Percentiles rank a stretch among this genome's conserved stretches.
phyloP scores from a whole-genome alignment of 2,797 vertebrate genomes.

The Anas bahamensis region DNA sequence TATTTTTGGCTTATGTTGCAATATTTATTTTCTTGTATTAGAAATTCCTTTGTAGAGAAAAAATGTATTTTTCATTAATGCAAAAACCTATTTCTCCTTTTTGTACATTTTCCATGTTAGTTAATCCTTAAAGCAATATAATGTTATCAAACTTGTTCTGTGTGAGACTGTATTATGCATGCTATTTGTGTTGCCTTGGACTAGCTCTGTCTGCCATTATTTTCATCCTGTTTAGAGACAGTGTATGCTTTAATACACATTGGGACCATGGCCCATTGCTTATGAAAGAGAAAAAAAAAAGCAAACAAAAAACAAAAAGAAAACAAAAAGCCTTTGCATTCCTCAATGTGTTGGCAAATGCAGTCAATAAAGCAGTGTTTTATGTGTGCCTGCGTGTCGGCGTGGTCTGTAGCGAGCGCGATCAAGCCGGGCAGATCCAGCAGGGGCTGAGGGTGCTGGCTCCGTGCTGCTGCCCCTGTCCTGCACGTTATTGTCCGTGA shows the following conservation, averaged over 20 bases:
- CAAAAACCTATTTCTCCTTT: slow-evolving; percentile 99
- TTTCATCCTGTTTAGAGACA: slow-evolving; percentile 81
- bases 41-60: slow-evolving; percentile 99
- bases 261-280: slow-evolving; percentile 78
- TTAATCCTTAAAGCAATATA: slow-evolving; percentile 98
- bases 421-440: background rate
- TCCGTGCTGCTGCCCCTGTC: background rate
- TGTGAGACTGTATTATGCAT: slow-evolving; percentile 94
- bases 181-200: slow-evolving; percentile 94
- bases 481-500: background rate
- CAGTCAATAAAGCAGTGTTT: slow-evolving; percentile 99
- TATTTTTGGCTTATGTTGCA: slow-evolving; percentile 99
- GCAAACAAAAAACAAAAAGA: background rate
- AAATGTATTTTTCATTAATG: slow-evolving; percentile 99
- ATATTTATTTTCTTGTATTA: slow-evolving; percentile 99
- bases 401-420: slow-evolving; percentile 8
- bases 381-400: slow-evolving; percentile 82
- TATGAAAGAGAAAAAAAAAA: slow-evolving; percentile 16
- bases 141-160: slow-evolving; percentile 85
- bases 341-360: slow-evolving; percentile 92
- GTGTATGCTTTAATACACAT: slow-evolving; percentile 81
- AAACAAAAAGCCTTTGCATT: slow-evolving; percentile 73
- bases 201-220: slow-evolving; percentile 86
- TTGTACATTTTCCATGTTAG: slow-evolving; percentile 99
- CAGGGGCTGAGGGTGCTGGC: background rate